Conservation (phyloP, 1,140 invertebrate genomes). For the Anadara kagoshimensis region DNA sequence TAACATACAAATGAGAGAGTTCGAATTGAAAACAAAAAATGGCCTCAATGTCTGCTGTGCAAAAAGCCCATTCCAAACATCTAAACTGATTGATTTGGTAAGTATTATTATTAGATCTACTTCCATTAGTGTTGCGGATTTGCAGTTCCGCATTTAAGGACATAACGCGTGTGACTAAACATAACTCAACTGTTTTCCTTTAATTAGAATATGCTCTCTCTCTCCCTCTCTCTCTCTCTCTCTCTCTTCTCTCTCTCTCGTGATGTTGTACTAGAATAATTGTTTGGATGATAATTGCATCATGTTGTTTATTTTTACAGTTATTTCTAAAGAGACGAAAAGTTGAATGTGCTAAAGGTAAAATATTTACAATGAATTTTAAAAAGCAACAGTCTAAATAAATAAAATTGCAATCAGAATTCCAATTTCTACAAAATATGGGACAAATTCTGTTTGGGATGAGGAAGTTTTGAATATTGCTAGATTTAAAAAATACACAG, state of each 20-base stretch:
- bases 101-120: neutral
- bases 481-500: too few species aligned
- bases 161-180: too few species aligned
- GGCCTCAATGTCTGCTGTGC: conserved; percentile 29
- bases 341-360: conserved; percentile 10
- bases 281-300: neutral
- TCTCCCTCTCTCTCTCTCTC: too few species aligned
- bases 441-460: too few species aligned
- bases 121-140: too few species aligned
- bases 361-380: neutral
- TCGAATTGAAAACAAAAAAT: neutral
- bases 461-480: too few species aligned
- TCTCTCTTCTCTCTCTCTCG: too few species aligned
- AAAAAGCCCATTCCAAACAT: conserved; percentile 25
- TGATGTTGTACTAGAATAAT: too few species aligned
- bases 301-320: conserved; percentile 1
- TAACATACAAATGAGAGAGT: conserved; percentile 10
- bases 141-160: too few species aligned
- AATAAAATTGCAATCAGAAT: neutral
- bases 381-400: neutral
- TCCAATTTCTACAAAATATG: too few species aligned
- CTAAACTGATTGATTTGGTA: conserved; percentile 29
- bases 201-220: too few species aligned
- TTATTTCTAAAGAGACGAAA: conserved; percentile 10
- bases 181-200: too few species aligned